Evolutionary conservation across 2,113 vertebrate genomes (phyloP), one percentile per base, ranked within the genome.

Genomic region (Xiphophorus hellerii): DNA sequence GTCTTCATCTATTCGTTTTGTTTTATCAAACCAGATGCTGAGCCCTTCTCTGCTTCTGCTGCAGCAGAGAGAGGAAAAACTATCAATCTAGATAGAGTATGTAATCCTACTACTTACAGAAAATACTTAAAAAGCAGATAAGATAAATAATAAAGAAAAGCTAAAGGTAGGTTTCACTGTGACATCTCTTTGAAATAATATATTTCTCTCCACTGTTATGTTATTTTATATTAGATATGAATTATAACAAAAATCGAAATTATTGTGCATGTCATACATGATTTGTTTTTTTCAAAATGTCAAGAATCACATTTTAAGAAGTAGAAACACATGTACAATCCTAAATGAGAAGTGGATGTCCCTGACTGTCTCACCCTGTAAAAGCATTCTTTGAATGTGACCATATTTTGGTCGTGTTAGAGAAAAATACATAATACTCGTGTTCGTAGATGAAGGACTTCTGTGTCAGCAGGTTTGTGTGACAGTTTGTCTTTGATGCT

Each of bases 1-100:
- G 1, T 82, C 76, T 31, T 37, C 10, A 5, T 74, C 39, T 37
- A 64, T 93, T 92, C 44, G 5, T 8, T 92, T 89, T 85, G 82
- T 88, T 62, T 92, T 78, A 83, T 91, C 86, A 88, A 85, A 85
- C 78, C 72, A 33, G 58, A 37, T 62, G 73, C 76, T 48, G 44
- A 90, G 72, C 79, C 75, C 90, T 89, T 71, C 74, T 90, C 89
- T 65, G 79, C 84, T 77, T 66, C 15, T 48, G 44, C 17, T 48
- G 44, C 17, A 80, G 13, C 63, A 85, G 77, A 80, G 76, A 73
- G 66, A 28, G n/a, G 69, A 65, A 87, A 84, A 84, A 84, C 87
- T 86, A 85, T 84, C 92, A 78, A 83, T 80, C 11, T 29, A 66
- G 62, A 2, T 28, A 66, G 63, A 2, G 0, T 89, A 31, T 88